Conservation (phyloP, 1,140 invertebrate genomes). For the Brachionus angularis region DNA sequence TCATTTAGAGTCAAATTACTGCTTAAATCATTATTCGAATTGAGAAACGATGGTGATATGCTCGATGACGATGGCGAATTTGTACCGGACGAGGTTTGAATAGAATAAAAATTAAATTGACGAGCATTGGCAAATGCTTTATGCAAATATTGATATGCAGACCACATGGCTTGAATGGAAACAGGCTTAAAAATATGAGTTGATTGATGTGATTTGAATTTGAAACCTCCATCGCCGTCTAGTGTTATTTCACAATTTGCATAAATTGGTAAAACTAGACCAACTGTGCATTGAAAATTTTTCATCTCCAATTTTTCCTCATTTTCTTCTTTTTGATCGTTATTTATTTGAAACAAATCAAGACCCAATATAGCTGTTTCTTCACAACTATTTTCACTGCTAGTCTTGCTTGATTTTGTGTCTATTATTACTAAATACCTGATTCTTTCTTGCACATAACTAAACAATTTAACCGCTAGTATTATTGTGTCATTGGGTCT, state of each 20-base stretch:
- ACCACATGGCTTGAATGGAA: conserved; percentile 41
- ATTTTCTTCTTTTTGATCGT: background rate
- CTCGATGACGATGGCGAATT: conserved; percentile 21
- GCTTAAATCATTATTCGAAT: background rate
- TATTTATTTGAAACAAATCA: conserved; percentile 1
- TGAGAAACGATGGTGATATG: background rate
- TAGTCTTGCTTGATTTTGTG: conserved; percentile 3
- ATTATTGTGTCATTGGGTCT: conserved; percentile 36
- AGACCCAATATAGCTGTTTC: conserved; percentile 19
- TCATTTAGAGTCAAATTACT: background rate
- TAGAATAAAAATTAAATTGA: conserved; percentile 14
- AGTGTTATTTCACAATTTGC: conserved; percentile 41
- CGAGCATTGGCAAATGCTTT: conserved; percentile 38
- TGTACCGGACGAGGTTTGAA: background rate
- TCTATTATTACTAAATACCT: conserved; percentile 42
- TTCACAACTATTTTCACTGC: background rate
- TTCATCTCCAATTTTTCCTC: background rate
- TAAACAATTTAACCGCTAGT: conserved; percentile 28
- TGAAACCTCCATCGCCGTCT: conserved; percentile 35
- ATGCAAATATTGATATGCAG: conserved; percentile 40
- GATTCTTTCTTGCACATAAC: conserved; percentile 30
- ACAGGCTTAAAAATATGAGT: conserved; percentile 41
- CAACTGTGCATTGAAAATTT: conserved; percentile 1
- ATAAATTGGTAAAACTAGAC: conserved; percentile 27
- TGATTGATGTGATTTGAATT: conserved; percentile 42